Conservation (phyloP, 2,113 vertebrate genomes). For the Bos indicus region DNA sequence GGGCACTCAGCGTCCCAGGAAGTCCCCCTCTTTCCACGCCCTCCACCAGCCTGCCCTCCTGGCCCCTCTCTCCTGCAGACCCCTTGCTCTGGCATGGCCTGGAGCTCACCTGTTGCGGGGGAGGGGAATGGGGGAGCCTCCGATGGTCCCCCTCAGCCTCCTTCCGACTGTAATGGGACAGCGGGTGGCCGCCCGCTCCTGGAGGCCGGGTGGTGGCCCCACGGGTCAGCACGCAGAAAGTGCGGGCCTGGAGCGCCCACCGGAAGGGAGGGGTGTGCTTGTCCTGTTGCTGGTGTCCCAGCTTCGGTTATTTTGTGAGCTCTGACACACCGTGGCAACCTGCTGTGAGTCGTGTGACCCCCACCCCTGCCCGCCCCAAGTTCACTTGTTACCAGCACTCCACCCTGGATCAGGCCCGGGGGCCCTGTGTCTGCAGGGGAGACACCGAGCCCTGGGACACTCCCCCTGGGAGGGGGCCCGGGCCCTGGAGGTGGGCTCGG, state of each 20-base stretch:
- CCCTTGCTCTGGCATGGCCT: neutral
- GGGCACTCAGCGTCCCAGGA: neutral
- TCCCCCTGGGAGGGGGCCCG: neutral
- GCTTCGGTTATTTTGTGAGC: neutral
- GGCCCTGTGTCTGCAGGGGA: neutral
- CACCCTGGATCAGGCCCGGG: neutral
- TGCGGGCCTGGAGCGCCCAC: fast-evolving
- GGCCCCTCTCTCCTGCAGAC: neutral
- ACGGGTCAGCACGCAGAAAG: neutral
- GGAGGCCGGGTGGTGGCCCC: neutral
- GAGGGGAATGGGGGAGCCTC: neutral
- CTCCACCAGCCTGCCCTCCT: neutral
- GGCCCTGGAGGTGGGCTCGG: neutral
- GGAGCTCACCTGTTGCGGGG: neutral
- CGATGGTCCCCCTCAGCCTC: neutral
- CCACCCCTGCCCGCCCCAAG: too few relatives aligned
- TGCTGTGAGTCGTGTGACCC: neutral
- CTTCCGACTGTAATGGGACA: neutral
- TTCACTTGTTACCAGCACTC: too few relatives aligned
- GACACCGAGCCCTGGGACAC: neutral
- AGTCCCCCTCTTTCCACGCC: neutral
- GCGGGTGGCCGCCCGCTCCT: fast-evolving
- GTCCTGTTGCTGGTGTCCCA: neutral
- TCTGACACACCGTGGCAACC: neutral
- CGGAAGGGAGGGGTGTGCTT: neutral